Evolutionary conservation across 2,888 invertebrate genomes (phyloP), one percentile per base, ranked within the genome.

Genomic region (Pteria penguin): DNA sequence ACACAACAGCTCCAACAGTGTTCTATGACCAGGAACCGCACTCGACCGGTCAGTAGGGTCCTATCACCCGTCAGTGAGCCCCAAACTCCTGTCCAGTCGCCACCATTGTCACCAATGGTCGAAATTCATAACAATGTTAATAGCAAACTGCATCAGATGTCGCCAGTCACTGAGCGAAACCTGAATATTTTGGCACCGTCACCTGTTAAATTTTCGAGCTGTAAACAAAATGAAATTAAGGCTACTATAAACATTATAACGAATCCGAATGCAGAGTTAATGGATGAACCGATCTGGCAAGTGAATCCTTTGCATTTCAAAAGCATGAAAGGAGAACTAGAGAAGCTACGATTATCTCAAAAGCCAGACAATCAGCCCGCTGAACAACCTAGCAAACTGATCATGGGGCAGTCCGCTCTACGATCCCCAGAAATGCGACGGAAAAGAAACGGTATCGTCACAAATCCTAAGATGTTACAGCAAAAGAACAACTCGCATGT

Each of bases 1-100:
- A 97, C 97, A 2, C 97, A 97, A 92, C 97, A 97, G 93, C 94
- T 98, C 69, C 97, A 97, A 82, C 95, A 96, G 81, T 96, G 96
- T 91, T 95, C 96, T 0, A 87, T 88, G 84, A 84, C 86, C 8
- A 93, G 96, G 76, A 95, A 95, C 88, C 92, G 94, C 14, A 94
- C 95, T 75, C 93, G 96, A 54, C 94, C 96, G 0, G 92, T 94
- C 55, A 94, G 94, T 79, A 83, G 94, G 86, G 91, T 95, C 62
- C 85, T 93, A 33, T 93, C 92, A 31, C 93, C 92, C 72, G 94
- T 95, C 83, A 95, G 95, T 86, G 95, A 95, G 86, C 95, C 95
- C 0, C 94, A 94, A 91, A 94, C 94, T 93, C 94, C 96, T 82
- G 95, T 96, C 80, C 96, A 96, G 91, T 96, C 96, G 32, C 96